A percentile compares a stretch with the other conserved stretches of the same genome.
These are phyloP conservation scores for Callimorpha dominula DNA, from an alignment of 2,888 invertebrate genomes.

Conservation along the genomic window DNA sequence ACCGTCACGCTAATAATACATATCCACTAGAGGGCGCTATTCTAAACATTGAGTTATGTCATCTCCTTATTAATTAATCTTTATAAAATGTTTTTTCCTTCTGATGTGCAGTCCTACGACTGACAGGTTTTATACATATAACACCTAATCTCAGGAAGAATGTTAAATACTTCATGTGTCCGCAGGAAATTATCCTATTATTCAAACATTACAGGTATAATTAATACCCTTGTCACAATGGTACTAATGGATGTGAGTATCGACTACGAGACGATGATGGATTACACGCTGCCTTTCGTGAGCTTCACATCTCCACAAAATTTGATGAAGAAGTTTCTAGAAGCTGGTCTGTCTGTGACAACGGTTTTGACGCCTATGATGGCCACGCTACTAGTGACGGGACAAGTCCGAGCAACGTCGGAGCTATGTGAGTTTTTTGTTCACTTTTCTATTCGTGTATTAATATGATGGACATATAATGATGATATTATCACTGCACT, in stretches of 20 bases:
- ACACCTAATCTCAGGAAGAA: too few relatives aligned
- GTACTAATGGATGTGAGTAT: slow-evolving; percentile 81
- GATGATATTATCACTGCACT: too few relatives aligned
- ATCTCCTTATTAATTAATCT: too few relatives aligned
- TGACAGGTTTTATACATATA: too few relatives aligned
- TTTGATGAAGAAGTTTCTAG: slow-evolving; percentile 82
- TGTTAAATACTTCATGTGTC: too few relatives aligned
- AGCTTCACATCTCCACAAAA: slow-evolving; percentile 81
- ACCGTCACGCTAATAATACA: too few relatives aligned
- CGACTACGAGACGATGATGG: slow-evolving; percentile 86
- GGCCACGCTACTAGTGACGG: slow-evolving; percentile 75
- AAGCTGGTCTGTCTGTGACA: slow-evolving; percentile 70
- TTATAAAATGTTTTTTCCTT: too few relatives aligned
- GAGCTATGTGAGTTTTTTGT: slow-evolving; percentile 78
- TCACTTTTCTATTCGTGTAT: neutral
- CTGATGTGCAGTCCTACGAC: too few relatives aligned
- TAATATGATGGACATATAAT: too few relatives aligned
- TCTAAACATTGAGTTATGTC: too few relatives aligned
- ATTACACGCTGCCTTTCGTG: slow-evolving; percentile 86
- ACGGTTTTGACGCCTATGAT: slow-evolving; percentile 81
- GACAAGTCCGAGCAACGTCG: slow-evolving; percentile 78
- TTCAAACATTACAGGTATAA: slow-evolving; percentile 72
- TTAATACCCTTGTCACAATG: slow-evolving; percentile 85
- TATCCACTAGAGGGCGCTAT: too few relatives aligned
- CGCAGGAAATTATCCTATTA: neutral